These are phyloP conservation scores for Thalassaphorura encarpata DNA, from an alignment of 1,140 invertebrate genomes.

Conservation along the genomic window DNA sequence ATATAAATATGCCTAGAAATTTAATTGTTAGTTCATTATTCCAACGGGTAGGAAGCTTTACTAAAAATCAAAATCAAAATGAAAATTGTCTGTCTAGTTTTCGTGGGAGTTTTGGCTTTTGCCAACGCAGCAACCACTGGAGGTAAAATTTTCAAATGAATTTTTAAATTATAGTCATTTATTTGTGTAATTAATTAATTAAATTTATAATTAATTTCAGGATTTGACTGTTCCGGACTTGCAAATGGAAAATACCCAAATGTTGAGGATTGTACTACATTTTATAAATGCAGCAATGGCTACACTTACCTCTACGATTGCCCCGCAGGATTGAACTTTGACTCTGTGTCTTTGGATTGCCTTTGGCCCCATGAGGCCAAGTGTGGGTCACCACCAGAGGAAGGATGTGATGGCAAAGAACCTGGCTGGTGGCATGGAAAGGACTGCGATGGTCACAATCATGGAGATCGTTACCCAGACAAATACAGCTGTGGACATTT, in stretches of 20 bases:
- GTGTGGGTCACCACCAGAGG: background rate
- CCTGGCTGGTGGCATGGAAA: background rate
- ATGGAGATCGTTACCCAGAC: background rate
- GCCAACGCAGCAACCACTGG: no score
- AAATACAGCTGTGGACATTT: no score
- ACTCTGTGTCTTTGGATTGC: background rate
- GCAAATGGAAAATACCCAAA: conserved; percentile 27
- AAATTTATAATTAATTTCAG: no score
- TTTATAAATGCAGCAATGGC: conserved; percentile 32
- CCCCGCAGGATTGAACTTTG: conserved; percentile 26
- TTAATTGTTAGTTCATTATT: no score
- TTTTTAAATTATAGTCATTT: no score
- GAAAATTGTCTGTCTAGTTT: no score
- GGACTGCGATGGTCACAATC: background rate
- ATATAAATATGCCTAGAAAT: no score
- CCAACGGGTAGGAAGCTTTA: no score
- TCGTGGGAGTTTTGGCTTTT: no score
- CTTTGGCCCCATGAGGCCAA: background rate
- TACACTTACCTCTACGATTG: conserved; percentile 22
- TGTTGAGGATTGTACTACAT: conserved; percentile 23
- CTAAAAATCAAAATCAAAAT: no score
- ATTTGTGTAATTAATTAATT: no score
- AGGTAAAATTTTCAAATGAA: no score
- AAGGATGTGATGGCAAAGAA: background rate
- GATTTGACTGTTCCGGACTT: background rate